Percentiles rank a stretch among this genome's conserved stretches.
These are phyloP conservation scores for Toxonevra muliebris DNA, from an alignment of 2,888 invertebrate genomes.

Conservation along the genomic window DNA sequence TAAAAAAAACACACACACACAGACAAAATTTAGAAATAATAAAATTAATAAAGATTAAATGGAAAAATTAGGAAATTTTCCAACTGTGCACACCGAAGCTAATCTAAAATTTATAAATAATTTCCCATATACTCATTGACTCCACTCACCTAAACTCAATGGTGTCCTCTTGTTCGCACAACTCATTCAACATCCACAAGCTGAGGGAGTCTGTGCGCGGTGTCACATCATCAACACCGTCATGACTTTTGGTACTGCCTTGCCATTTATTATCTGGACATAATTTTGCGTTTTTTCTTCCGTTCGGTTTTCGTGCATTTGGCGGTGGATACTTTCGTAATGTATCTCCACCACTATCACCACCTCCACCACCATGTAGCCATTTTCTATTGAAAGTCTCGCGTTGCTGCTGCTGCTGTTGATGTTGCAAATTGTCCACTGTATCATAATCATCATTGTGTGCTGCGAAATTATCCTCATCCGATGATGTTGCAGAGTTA, in stretches of 20 bases:
- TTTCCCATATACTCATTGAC: not conserved
- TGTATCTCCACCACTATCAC: not conserved
- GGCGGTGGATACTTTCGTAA: not conserved
- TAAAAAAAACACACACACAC: not conserved
- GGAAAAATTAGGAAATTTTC: not conserved
- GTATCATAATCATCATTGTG: conserved; percentile 20
- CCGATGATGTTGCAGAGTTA: conserved; percentile 26
- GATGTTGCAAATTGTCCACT: conserved; percentile 6
- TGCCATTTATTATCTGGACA: conserved; percentile 50
- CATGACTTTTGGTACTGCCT: conserved; percentile 39
- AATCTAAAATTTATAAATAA: conserved; percentile 7
- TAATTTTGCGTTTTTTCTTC: conserved; percentile 29
- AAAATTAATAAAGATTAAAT: not conserved
- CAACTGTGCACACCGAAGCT: not conserved
- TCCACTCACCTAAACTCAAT: conserved; percentile 55
- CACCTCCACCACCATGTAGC: not conserved
- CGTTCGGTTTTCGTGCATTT: conserved; percentile 36
- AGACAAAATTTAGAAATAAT: not conserved
- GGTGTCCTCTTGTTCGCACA: conserved; percentile 49
- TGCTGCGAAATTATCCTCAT: conserved; percentile 28
- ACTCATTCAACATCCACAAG: conserved; percentile 54
- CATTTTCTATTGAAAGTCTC: conserved; percentile 14
- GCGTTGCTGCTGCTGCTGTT: conserved; percentile 1
- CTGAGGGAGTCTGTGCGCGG: conserved; percentile 39
- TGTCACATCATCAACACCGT: conserved; percentile 24